Evolutionary conservation across 2,888 invertebrate genomes (phyloP).

Genomic region (Agrochola circellaris): DNA sequence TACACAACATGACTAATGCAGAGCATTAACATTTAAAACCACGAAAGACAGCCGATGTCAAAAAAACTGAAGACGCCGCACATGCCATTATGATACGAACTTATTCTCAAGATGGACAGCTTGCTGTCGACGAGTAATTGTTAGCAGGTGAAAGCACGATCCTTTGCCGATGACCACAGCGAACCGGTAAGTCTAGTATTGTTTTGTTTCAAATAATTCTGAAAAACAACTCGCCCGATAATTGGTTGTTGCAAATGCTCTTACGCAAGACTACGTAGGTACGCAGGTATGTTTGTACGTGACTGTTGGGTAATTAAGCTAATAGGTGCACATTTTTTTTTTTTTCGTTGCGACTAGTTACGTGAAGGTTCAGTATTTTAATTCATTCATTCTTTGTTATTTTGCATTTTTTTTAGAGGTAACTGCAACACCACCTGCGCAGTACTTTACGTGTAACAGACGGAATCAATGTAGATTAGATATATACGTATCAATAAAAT

Average conservation of each 20-base stretch:
- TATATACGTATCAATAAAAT: not conserved
- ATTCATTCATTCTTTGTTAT: slow-evolving; percentile 12
- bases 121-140: slow-evolving; percentile 63
- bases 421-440: not conserved
- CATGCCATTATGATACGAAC: slow-evolving; percentile 34
- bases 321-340: slow-evolving; percentile 43
- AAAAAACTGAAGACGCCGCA: slow-evolving; percentile 47
- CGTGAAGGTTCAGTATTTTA: slow-evolving; percentile 25
- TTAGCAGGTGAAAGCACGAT: slow-evolving; percentile 76
- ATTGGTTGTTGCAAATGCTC: slow-evolving; percentile 52
- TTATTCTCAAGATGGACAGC: slow-evolving; percentile 56
- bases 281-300: slow-evolving; percentile 43
- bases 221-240: slow-evolving; percentile 56
- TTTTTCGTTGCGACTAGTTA: slow-evolving; percentile 27
- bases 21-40: slow-evolving; percentile 30
- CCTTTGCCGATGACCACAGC: slow-evolving; percentile 48
- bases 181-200: slow-evolving; percentile 63
- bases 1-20: slow-evolving; percentile 10
- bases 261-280: slow-evolving; percentile 55
- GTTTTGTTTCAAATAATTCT: slow-evolving; percentile 64
- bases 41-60: slow-evolving; percentile 24
- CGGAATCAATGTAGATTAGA: too few relatives aligned
- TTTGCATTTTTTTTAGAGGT: not conserved
- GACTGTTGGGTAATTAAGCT: slow-evolving; percentile 60
- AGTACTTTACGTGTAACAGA: not conserved